phyloP scores from a whole-genome alignment of 2,888 invertebrate genomes.

The Argyresthia albistria region DNA sequence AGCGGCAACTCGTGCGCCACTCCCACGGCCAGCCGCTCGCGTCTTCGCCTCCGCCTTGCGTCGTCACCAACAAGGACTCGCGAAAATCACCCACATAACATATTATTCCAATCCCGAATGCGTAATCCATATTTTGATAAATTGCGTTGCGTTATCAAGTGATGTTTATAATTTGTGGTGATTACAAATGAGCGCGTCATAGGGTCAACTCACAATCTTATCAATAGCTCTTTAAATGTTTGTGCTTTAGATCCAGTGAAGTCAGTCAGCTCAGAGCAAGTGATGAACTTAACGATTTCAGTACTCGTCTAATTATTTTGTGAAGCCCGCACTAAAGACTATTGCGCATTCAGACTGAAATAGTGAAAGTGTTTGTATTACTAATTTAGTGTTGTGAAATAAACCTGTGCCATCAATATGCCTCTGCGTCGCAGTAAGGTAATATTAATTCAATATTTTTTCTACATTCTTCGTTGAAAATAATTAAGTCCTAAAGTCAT shows the following conservation, averaged over 20 bases:
- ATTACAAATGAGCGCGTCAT: constrained; percentile 57
- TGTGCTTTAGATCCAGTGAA: constrained; percentile 57
- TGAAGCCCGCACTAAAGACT: neutral
- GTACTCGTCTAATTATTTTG: constrained; percentile 7
- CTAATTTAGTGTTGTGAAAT: neutral
- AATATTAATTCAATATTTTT: constrained; percentile 11
- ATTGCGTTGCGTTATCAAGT: constrained; percentile 38
- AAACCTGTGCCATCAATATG: constrained; percentile 33
- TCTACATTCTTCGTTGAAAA: no score
- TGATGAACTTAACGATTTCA: constrained; percentile 24
- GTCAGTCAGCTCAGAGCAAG: constrained; percentile 58
- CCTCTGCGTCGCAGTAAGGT: constrained; percentile 64
- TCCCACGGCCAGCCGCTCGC: neutral
- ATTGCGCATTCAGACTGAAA: neutral
- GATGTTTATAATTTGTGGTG: constrained; percentile 56
- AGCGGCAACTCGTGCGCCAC: no score
- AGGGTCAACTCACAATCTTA: constrained; percentile 60
- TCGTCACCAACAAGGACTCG: neutral
- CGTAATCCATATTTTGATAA: constrained; percentile 57
- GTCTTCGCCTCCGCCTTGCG: neutral
- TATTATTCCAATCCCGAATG: constrained; percentile 15
- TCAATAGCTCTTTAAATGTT: constrained; percentile 64
- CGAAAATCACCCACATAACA: neutral
- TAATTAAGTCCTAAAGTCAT: no score
- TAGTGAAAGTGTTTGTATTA: neutral